These are phyloP conservation scores for Synanceia verrucosa DNA, from an alignment of 2,797 vertebrate species.

Conservation along the genomic window DNA sequence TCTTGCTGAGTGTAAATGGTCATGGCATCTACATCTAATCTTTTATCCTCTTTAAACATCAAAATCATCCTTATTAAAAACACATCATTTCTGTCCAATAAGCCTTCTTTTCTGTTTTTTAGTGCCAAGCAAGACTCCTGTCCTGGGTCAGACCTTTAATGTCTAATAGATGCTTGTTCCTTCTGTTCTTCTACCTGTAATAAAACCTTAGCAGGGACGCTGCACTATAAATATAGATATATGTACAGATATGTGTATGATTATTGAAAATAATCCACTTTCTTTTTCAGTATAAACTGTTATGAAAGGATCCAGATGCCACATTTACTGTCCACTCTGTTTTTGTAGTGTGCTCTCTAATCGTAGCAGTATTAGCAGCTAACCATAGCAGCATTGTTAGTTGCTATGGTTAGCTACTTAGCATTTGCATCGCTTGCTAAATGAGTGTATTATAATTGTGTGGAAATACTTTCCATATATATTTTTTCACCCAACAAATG, in stretches of 20 bases:
- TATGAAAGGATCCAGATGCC: conserved; percentile 19
- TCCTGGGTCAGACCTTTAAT: conserved; percentile 2
- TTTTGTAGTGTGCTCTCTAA: too few species aligned
- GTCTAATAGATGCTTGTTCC: conserved; percentile 10
- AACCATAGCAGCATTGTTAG: too few species aligned
- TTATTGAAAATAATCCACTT: too few species aligned
- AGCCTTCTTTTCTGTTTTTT: too few species aligned
- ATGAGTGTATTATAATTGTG: too few species aligned
- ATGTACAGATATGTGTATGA: not conserved
- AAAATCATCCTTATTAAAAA: not conserved
- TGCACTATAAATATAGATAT: too few species aligned
- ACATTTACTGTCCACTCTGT: too few species aligned
- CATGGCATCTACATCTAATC: not conserved
- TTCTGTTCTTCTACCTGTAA: conserved; percentile 3
- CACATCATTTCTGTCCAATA: not conserved
- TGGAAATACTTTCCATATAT: too few species aligned
- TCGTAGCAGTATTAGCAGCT: not conserved
- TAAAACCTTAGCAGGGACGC: conserved; percentile 6
- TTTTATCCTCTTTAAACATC: not conserved
- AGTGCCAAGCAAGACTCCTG: not conserved
- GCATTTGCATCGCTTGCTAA: too few species aligned
- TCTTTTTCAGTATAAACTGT: not conserved
- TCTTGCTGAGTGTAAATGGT: not conserved
- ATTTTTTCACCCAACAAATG: too few species aligned
- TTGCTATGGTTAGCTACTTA: too few species aligned